phyloP scores from a whole-genome alignment of 2,797 vertebrate species.

The Micropoecilia bifurca region DNA sequence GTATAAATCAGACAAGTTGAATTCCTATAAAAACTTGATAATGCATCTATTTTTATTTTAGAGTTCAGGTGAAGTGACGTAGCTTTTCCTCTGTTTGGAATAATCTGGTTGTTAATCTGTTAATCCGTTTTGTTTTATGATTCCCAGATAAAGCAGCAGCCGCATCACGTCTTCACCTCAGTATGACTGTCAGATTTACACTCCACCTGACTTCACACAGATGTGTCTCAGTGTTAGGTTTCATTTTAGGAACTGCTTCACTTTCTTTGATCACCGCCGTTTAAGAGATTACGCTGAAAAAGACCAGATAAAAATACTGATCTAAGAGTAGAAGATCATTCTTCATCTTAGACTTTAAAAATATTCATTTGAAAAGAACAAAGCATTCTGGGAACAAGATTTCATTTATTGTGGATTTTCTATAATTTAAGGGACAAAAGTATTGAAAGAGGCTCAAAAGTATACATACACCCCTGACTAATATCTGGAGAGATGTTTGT shows the following conservation, averaged over 20 bases:
- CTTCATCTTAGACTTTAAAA: background rate
- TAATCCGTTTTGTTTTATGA: background rate
- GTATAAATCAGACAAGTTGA: background rate
- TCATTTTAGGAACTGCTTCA: background rate
- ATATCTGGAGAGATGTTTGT: background rate
- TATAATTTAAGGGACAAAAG: background rate
- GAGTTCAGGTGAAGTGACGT: background rate
- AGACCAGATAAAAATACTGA: background rate
- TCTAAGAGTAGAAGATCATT: background rate
- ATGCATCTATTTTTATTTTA: background rate
- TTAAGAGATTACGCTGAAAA: background rate
- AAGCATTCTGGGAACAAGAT: background rate
- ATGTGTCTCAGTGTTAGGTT: background rate
- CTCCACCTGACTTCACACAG: background rate
- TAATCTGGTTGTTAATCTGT: background rate
- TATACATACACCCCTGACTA: background rate
- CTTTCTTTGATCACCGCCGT: background rate
- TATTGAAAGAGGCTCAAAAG: background rate
- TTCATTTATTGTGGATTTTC: background rate
- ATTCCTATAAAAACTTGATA: constrained; percentile 3
- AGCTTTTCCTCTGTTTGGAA: background rate
- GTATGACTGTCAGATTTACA: background rate
- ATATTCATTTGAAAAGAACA: background rate
- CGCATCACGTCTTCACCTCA: background rate
- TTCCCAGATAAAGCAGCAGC: background rate